Base-by-base conservation (phyloP, 2,888 invertebrate species). In the Chorisops tibialis region DNA sequence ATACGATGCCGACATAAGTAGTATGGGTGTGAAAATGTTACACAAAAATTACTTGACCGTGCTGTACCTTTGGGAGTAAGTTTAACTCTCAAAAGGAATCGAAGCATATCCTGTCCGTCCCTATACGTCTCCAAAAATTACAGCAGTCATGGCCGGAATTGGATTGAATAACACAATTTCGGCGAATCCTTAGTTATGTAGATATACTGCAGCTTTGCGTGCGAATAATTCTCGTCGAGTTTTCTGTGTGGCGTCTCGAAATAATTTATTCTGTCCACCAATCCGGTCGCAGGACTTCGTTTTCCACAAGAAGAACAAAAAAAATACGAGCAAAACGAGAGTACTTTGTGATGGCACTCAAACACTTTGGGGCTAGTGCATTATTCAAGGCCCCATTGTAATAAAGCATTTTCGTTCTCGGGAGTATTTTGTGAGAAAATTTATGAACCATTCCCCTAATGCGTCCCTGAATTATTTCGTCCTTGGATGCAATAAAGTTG, bases 331-430 rank as follows among this genome's bases (percentile, higher is more conserved):
- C n/a, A 38, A 39, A 18, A 39, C n/a, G 19, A n/a, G 35, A 35
- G 4, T 24, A 11, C 35, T n/a, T 16, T 47, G 43, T 51, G 66
- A 63, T 61, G 62, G 66, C 65, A 66, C 66, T 68, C 66, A 68
- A 68, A 66, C 66, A 67, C 66, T 59, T 67, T 65, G 56, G 62
- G 64, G 59, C 67, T 68, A 66, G 69, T 69, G 68, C 69, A 69
- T 69, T 68, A 69, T 69, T 69, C 68, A 69, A 64, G 52, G 63
- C 51, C 64, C 62, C 67, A 67, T 69, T 68, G 69, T 68, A 68
- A 69, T 69, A 69, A 69, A 69, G 69, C 69, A 69, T 69, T 69
- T 69, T 66, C 64, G 61, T 64, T 59, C 45, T 65, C 39, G 64
- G 37, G 49, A 66, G 64, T 65, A 63, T 38, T 51, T 45, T 61